Evolutionary conservation across 2,888 invertebrate genomes (phyloP).

Genomic region (Scaptomyza flava): DNA sequence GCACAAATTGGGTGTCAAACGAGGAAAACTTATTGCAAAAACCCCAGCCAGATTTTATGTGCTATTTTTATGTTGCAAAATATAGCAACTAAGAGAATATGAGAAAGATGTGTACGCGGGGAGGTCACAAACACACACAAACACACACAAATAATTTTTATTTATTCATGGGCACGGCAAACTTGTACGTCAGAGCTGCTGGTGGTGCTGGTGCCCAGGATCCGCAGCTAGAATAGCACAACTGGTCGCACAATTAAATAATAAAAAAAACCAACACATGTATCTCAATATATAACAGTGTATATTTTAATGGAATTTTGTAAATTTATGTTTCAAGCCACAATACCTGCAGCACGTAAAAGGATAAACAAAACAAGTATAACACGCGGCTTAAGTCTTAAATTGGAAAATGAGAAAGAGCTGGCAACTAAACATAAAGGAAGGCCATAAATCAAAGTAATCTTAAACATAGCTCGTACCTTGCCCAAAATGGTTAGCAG

Average conservation of each 20-base stretch:
- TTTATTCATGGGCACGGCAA: constrained; percentile 68
- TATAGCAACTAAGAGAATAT: constrained; percentile 2
- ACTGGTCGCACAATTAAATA: constrained; percentile 45
- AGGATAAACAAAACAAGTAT: constrained; percentile 10
- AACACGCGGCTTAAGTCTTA: constrained; percentile 2
- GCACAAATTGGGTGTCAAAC: constrained; percentile 32
- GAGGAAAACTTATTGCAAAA: constrained; percentile 43
- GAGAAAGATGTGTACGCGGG: constrained; percentile 3
- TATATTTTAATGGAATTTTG: constrained; percentile 41
- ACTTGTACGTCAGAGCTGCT: constrained; percentile 47
- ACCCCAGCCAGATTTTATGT: constrained; percentile 65
- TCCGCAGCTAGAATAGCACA: constrained; percentile 32
- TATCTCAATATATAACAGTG: constrained; percentile 18
- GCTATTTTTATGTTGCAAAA: constrained; percentile 65
- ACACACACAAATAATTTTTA: constrained; percentile 38
- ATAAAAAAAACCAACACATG: constrained; percentile 4
- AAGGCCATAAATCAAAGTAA: constrained; percentile 11
- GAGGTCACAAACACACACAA: not conserved
- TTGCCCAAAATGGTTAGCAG: constrained; percentile 30
- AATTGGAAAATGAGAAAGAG: not conserved
- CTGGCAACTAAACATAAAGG: not conserved
- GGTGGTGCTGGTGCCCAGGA: constrained; percentile 9
- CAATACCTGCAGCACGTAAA: constrained; percentile 52
- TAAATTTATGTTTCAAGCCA: constrained; percentile 38
- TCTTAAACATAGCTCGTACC: constrained; percentile 48